Base-by-base conservation (phyloP, 2,797 vertebrate species). In the Chiloscyllium punctatum region DNA sequence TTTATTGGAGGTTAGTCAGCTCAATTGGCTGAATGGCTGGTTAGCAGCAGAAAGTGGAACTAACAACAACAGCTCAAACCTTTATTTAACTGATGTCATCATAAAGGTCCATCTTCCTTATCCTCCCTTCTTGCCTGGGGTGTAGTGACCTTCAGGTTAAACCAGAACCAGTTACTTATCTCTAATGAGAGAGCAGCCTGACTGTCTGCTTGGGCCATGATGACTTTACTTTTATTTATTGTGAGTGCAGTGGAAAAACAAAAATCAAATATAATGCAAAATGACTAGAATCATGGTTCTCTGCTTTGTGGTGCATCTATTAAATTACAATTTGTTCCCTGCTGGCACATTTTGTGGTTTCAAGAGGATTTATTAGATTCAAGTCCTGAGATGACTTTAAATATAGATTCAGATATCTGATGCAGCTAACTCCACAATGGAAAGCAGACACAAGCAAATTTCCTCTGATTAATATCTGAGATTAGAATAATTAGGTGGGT, bases 381-480 rank as follows among this genome's bases (percentile, higher is more conserved):
- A 69, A 51, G 53, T 94, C 23, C 53, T 57, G 37, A 92, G 37
- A 30, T 95, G 27, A 51, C 72, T 53, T 51, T 9, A 33, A 74
- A 53, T 72, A 94, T 11, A 8, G 69, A 94, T 53, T 77, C 13
- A 33, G 42, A 72, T 94, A 30, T 27, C 37, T 94, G 66, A 11
- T 51, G 25, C 51, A 9, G 16, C 48, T 48, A 51, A 30, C 37
- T 51, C 69, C 27, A 94, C 25, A 51, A 21, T 15, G 6, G 42
- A 95, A 77, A 77, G 71, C 37, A 95, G 72, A 53, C 48, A 95
- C 33, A 74, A 95, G 25, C 30, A 95, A 51, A 74, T 77, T 95
- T 53, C 48, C 30, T 30, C 23, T 51, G 94, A 94, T 51, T 30
- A 16, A 53, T 74, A 94, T 94, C 69, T 51, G 57, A 94, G 66